These are phyloP conservation scores for Merluccius polli DNA, from an alignment of 2,797 vertebrate species.

Conservation along the genomic window DNA sequence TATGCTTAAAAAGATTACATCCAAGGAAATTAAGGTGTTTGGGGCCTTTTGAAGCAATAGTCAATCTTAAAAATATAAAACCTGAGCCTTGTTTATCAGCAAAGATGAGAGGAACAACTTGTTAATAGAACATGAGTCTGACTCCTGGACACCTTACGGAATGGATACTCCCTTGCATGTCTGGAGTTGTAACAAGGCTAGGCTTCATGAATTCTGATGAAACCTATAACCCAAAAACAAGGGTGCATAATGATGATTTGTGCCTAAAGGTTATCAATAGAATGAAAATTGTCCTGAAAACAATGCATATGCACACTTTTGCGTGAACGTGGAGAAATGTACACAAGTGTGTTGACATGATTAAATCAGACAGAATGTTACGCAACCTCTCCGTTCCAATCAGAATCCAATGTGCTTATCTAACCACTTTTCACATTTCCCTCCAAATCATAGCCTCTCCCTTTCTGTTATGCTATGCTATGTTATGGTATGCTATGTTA, in stretches of 20 bases:
- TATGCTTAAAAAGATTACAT: background rate
- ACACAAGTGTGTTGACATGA: constrained; percentile 35
- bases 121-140: background rate
- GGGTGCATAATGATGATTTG: background rate
- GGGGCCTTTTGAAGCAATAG: background rate
- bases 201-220: background rate
- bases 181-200: background rate
- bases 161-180: background rate
- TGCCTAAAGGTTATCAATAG: background rate
- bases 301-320: background rate
- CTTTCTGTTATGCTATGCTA: background rate
- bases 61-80: background rate
- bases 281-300: background rate
- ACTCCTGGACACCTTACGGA: background rate
- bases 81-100: background rate
- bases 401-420: constrained; percentile 25
- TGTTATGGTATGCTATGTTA: too few species aligned
- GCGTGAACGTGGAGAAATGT: constrained; percentile 7
- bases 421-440: constrained; percentile 22
- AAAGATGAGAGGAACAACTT: background rate
- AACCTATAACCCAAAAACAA: background rate
- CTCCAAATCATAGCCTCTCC: background rate
- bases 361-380: constrained; percentile 46
- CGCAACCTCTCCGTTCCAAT: constrained; percentile 36
- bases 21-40: background rate